Conservation (phyloP, 2,888 invertebrate genomes). For the Julus scandinavius region DNA sequence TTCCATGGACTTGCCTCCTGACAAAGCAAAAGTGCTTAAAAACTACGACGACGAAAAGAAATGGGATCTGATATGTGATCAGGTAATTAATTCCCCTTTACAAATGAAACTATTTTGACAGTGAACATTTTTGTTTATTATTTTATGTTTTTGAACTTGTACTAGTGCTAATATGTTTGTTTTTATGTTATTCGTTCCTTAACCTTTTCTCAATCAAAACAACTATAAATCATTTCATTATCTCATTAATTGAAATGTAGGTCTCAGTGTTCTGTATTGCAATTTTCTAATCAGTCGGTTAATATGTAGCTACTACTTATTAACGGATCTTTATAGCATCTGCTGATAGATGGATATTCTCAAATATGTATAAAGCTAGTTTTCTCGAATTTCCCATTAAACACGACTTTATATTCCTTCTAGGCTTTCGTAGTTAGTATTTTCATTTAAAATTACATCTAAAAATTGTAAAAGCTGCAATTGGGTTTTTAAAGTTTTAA, state of each 20-base stretch:
- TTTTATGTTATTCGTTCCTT: not conserved
- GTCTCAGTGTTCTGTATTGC: not conserved
- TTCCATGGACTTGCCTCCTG: conserved; percentile 98
- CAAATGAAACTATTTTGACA: not conserved
- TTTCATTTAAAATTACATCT: too few species aligned
- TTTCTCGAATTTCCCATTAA: too few species aligned
- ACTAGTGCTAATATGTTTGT: not conserved
- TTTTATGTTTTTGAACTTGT: not conserved
- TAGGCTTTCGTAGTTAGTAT: too few species aligned
- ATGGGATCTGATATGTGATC: conserved; percentile 99
- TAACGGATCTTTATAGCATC: too few species aligned
- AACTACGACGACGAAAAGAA: conserved; percentile 96
- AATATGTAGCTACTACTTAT: too few species aligned
- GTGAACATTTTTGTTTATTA: not conserved
- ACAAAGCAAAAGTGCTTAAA: conserved; percentile 88
- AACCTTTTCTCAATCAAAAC: not conserved
- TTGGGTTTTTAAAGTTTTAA: too few species aligned
- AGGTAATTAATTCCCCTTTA: conserved; percentile 72
- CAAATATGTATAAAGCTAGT: too few species aligned
- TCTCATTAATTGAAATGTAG: not conserved
- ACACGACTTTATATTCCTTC: too few species aligned
- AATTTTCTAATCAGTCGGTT: too few species aligned
- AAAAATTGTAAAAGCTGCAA: too few species aligned
- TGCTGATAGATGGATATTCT: too few species aligned
- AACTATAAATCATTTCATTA: not conserved